Conservation (phyloP, 2,113 vertebrate species). For the Notiomystis cincta region DNA sequence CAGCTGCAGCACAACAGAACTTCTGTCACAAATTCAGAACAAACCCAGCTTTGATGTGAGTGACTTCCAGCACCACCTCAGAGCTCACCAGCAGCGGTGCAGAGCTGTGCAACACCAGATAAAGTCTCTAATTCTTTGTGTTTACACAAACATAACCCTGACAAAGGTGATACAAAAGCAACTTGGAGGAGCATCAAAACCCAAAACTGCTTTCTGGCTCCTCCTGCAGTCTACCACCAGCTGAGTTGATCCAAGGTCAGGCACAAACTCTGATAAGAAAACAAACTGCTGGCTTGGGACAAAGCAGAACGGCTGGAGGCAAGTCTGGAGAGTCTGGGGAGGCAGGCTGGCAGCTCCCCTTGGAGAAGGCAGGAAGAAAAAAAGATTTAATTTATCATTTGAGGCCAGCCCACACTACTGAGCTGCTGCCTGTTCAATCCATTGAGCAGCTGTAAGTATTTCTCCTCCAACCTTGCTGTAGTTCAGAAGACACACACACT, state of each 20-base stretch:
- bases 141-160: background rate
- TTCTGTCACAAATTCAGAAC: background rate
- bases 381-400: background rate
- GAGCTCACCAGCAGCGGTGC: background rate
- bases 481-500: background rate
- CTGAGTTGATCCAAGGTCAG: background rate
- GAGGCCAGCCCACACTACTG: background rate
- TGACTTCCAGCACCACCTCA: background rate
- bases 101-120: background rate
- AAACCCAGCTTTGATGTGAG: constrained; percentile 25
- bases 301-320: background rate
- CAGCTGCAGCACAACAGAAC: background rate
- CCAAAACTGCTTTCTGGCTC: background rate
- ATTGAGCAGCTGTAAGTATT: fast-evolving
- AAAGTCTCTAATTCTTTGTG: background rate
- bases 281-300: background rate
- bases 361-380: background rate
- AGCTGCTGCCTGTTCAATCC: background rate
- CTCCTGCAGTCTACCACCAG: background rate
- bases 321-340: background rate
- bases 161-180: background rate
- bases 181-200: background rate
- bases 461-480: background rate
- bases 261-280: background rate
- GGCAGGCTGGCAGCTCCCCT: background rate